Conservation (phyloP, 2,113 vertebrate genomes). For the Cryptotis parvus region DNA sequence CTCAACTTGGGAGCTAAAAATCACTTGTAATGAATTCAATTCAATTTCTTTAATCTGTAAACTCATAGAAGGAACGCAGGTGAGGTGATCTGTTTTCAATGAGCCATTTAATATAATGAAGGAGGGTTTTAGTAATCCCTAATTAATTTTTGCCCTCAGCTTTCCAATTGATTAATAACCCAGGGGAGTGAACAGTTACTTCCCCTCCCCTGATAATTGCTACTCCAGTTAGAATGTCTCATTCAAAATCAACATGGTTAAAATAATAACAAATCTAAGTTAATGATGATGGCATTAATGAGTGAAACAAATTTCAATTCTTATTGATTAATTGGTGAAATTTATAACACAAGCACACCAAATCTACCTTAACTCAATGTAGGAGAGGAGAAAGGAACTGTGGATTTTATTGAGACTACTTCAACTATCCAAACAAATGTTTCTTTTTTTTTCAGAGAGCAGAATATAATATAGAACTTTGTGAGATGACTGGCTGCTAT, state of each 20-base stretch:
- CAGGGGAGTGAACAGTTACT: not conserved
- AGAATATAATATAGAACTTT: slow-evolving; percentile 81
- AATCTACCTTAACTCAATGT: slow-evolving; percentile 70
- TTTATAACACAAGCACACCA: slow-evolving; percentile 63
- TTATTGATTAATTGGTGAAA: slow-evolving; percentile 63
- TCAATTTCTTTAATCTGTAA: slow-evolving; percentile 56
- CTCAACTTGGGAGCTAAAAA: slow-evolving; percentile 58
- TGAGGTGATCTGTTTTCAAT: slow-evolving; percentile 59
- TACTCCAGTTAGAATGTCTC: slow-evolving; percentile 27
- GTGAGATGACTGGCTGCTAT: slow-evolving; percentile 85
- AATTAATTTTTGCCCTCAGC: slow-evolving; percentile 74
- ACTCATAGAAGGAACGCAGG: slow-evolving; percentile 30
- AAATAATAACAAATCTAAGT: slow-evolving; percentile 13
- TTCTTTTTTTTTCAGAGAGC: slow-evolving; percentile 63
- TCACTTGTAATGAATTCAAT: slow-evolving; percentile 45
- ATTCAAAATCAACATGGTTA: not conserved
- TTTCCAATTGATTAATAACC: slow-evolving; percentile 74
- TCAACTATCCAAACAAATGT: slow-evolving; percentile 83
- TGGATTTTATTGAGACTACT: slow-evolving; percentile 80
- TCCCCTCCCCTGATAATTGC: slow-evolving; percentile 55
- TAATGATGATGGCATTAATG: slow-evolving; percentile 17
- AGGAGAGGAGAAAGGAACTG: not conserved
- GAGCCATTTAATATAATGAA: slow-evolving; percentile 59
- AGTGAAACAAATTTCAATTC: slow-evolving; percentile 50
- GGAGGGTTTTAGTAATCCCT: slow-evolving; percentile 51